A percentile compares a stretch with the other conserved stretches of the same genome.
These are phyloP conservation scores for Leptinotarsa tumamoca DNA, from an alignment of 2,888 invertebrate species.

Conservation along the genomic window DNA sequence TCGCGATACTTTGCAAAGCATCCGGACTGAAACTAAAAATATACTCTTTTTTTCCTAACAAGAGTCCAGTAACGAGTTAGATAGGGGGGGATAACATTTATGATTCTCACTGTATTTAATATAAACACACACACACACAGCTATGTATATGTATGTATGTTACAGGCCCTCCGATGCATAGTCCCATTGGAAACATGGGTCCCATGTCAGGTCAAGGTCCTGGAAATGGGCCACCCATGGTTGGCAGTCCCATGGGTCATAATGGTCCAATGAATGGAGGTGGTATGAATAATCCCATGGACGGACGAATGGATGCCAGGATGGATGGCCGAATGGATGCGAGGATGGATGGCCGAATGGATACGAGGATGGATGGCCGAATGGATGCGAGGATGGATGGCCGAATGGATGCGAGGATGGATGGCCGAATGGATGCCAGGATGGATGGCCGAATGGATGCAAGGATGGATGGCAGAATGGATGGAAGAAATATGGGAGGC, in stretches of 20 bases:
- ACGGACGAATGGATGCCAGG: constrained; percentile 71
- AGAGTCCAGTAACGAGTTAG: no score
- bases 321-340: constrained; percentile 1
- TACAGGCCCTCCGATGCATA: constrained; percentile 68
- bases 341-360: background rate
- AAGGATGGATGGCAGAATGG: constrained; percentile 67
- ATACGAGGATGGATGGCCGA: constrained; percentile 64
- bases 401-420: constrained; percentile 29
- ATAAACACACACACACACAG: background rate
- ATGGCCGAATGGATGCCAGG: constrained; percentile 5
- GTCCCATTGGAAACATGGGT: constrained; percentile 78
- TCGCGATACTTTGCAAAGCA: no score
- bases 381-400: constrained; percentile 48
- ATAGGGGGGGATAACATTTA: no score
- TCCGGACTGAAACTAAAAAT: no score
- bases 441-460: constrained; percentile 79
- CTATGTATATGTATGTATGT: constrained; percentile 23
- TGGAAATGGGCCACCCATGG: constrained; percentile 57
- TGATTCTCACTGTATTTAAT: no score
- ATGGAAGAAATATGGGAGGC: constrained; percentile 71
- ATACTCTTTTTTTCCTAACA: no score
- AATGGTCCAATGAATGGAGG: constrained; percentile 79
- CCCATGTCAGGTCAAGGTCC: constrained; percentile 60
- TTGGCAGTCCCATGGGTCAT: constrained; percentile 50
- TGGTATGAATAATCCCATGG: constrained; percentile 67